phyloP scores from a whole-genome alignment of 2,797 vertebrate genomes.

The Myotis planiceps region DNA sequence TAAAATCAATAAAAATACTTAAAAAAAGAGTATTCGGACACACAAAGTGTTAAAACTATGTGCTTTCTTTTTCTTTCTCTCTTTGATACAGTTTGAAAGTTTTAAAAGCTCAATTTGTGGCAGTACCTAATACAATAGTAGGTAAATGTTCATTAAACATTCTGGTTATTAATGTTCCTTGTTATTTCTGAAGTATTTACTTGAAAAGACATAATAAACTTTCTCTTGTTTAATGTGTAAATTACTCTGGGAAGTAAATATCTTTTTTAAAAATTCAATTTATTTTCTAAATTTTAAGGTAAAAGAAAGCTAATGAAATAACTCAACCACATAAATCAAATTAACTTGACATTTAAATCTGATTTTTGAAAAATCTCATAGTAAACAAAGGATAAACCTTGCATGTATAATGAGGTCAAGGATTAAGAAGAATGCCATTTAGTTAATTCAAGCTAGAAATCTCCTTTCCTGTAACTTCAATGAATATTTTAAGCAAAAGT shows the following conservation, averaged over 20 bases:
- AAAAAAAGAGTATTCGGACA: background rate
- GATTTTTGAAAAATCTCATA: conserved; percentile 55
- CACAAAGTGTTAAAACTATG: background rate
- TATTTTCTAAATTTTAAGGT: conserved; percentile 49
- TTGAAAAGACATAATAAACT: background rate
- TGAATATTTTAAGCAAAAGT: conserved; percentile 70
- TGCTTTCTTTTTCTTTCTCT: background rate
- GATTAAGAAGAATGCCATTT: conserved; percentile 66
- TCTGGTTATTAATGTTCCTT: background rate
- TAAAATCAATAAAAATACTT: too few relatives aligned
- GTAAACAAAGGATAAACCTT: conserved; percentile 71
- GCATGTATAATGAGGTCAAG: conserved; percentile 64
- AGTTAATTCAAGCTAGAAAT: conserved; percentile 71
- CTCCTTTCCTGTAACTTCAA: conserved; percentile 64
- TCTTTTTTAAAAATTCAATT: conserved; percentile 55
- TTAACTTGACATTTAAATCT: conserved; percentile 72
- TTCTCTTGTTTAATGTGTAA: background rate
- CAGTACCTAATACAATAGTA: background rate
- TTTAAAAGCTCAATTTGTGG: background rate
- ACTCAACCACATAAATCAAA: conserved; percentile 66
- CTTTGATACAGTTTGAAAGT: background rate
- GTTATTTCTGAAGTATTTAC: background rate
- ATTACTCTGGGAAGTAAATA: conserved; percentile 30
- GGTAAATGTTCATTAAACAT: conserved; percentile 11
- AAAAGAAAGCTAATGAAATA: conserved; percentile 67